Base-by-base conservation (phyloP, 2,888 invertebrate genomes). In the Calephelis perditalis region DNA sequence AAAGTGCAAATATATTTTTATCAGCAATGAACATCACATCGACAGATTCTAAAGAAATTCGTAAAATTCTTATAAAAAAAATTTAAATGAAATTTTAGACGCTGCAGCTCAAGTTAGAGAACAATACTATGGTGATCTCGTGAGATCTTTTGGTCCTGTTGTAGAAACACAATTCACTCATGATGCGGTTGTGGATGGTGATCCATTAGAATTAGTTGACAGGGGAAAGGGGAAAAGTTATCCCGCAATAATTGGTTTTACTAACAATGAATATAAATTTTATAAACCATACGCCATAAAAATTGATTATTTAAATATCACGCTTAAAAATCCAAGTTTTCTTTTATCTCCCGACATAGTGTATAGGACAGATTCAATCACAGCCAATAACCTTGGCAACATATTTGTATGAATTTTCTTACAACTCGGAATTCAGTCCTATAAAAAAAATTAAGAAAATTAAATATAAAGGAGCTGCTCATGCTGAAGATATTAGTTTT, bases 331-430 rank as follows among this genome's bases (percentile, higher is more conserved):
- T 47, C 47, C 47, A 3, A 47, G 15, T 12, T 5, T 47, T 15
- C 12, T 47, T 7, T 7, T 47, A 12, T 12, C 47, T 8, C 7
- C 47, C 7, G 47, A 47, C 15, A 15, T 47, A 2, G 15, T 47
- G 3, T 8, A 47, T 8, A 47, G 15, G 15, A 12, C 47, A 8
- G 15, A 47, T 15, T 15, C 7, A 8, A 12, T 1, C 8, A 47
- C 47, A 15, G 47, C 47, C 7, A 7, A 47, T 8, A 11, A 12
- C 7, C 47, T 47, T 5, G 47, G 47, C n/a, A 5, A 47, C 47
- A 47, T 47, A 47, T 47, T 47, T 47, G 12, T 47, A 47, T 12
- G 47, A 47, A 47, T 47, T 47, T 46, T n/a, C n/a, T 7, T 46
- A 46, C 12, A 7, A 46, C n/a, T 3, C 11, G n/a, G 45, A 45